Evolutionary conservation across 2,797 vertebrate genomes (phyloP).

Genomic region (Rhodeus uyekii): DNA sequence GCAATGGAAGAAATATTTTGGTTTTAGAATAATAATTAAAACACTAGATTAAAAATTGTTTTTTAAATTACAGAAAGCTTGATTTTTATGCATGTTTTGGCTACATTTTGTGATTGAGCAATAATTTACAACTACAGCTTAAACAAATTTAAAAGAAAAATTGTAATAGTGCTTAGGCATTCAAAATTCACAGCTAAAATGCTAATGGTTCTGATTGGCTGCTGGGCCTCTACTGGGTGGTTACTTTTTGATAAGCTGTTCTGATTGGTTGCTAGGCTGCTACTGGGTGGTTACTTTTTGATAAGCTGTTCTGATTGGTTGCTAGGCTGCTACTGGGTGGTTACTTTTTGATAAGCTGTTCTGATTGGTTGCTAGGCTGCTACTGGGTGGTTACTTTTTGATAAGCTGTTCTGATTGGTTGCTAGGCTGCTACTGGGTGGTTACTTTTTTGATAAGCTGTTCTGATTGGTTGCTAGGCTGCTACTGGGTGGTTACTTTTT

Average conservation of each 20-base stretch:
- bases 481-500: background rate
- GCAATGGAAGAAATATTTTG: slow-evolving; percentile 58
- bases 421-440: background rate
- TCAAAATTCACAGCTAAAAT: background rate
- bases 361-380: background rate
- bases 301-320: background rate
- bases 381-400: background rate
- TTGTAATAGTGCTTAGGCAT: background rate
- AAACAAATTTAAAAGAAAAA: background rate
- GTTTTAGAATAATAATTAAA: background rate
- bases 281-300: background rate
- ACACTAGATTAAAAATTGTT: too few relatives aligned
- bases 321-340: background rate
- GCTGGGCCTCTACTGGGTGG: background rate
- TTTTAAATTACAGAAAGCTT: too few relatives aligned
- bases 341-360: background rate
- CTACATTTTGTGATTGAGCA: background rate
- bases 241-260: background rate
- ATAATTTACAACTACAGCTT: too few relatives aligned
- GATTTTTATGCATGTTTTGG: background rate
- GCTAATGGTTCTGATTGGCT: background rate
- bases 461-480: background rate
- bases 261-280: background rate
- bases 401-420: background rate
- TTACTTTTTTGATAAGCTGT: background rate